Conservation (phyloP, 2,113 vertebrate species). For the Anolis sagrei region DNA sequence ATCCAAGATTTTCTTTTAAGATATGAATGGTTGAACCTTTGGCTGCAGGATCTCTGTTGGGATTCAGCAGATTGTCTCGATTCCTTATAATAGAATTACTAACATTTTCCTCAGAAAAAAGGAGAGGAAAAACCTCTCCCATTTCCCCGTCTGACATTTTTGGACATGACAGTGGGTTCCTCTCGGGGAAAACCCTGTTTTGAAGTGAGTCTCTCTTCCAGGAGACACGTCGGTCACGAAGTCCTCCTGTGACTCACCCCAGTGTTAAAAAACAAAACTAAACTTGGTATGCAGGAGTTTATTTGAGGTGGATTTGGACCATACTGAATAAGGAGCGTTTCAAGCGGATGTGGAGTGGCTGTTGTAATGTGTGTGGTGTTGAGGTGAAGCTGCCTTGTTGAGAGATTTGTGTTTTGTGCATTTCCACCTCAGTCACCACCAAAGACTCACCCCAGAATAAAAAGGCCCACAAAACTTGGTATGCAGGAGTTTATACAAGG, state of each 20-base stretch:
- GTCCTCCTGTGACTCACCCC: conserved; percentile 75
- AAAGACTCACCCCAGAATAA: too few species aligned
- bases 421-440: too few species aligned
- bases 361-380: too few species aligned
- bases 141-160: conserved; percentile 48
- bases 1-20: too few species aligned
- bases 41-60: conserved; percentile 1
- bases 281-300: conserved; percentile 71
- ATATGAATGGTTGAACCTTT: too few species aligned
- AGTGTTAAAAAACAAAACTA: conserved; percentile 38
- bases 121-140: neutral
- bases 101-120: conserved; percentile 39
- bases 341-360: too few species aligned
- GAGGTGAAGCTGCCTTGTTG: too few species aligned
- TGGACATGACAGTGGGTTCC: conserved; percentile 46
- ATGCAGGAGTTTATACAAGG: conserved; percentile 71
- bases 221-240: conserved; percentile 61
- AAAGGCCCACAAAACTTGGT: conserved; percentile 66
- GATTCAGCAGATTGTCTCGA: conserved; percentile 25
- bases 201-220: conserved; percentile 67
- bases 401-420: too few species aligned
- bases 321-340: too few species aligned
- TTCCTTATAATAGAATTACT: conserved; percentile 46
- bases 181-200: conserved; percentile 72
- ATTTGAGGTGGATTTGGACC: conserved; percentile 61